Evolutionary conservation across 2,797 vertebrate species (phyloP).

Genomic region (Cygnus olor): DNA sequence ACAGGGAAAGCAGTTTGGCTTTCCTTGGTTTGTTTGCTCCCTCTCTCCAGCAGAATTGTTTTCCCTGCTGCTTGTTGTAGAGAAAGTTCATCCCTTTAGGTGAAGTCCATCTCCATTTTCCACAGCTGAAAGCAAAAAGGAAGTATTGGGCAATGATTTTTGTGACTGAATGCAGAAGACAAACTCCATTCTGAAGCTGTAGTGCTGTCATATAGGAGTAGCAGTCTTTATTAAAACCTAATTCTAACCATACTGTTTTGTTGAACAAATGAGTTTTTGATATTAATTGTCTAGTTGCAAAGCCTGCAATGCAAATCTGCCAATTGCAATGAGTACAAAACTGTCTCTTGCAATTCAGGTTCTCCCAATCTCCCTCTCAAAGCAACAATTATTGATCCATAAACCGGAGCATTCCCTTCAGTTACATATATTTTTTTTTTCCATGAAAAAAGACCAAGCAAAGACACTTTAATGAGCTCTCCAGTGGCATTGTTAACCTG

Average conservation of each 20-base stretch:
- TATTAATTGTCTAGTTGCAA: not conserved
- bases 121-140: not conserved
- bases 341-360: not conserved
- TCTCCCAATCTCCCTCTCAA: not conserved
- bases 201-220: not conserved
- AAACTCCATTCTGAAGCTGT: not conserved
- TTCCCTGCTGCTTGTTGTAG: not conserved
- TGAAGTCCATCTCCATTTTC: too few species aligned
- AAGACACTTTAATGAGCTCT: conserved; percentile 24
- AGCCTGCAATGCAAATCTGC: not conserved
- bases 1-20: not conserved
- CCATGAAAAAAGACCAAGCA: not conserved
- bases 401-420: not conserved
- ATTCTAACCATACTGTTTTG: not conserved
- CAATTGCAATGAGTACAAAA: not conserved
- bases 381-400: not conserved
- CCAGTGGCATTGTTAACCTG: conserved; percentile 19
- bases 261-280: not conserved
- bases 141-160: not conserved
- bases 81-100: not conserved
- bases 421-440: not conserved
- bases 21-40: not conserved
- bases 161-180: not conserved
- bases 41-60: too few species aligned
- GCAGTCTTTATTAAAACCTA: not conserved